These are phyloP conservation scores for Mimas tiliae DNA, from an alignment of 2,888 invertebrate genomes.

Conservation along the genomic window DNA sequence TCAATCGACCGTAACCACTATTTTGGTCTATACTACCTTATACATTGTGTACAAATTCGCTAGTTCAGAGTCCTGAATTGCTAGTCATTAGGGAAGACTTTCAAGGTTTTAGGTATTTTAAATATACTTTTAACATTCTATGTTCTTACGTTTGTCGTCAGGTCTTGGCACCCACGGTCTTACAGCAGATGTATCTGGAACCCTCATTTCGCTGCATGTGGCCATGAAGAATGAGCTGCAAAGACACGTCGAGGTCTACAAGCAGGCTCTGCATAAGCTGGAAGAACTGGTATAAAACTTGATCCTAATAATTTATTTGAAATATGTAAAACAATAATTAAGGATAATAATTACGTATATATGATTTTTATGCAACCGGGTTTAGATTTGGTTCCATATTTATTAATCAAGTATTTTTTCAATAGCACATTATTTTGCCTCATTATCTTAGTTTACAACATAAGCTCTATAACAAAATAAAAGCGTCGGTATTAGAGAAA, in stretches of 20 bases:
- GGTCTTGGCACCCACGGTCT: conserved; percentile 94
- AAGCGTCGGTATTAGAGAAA: not conserved
- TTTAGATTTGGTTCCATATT: not conserved
- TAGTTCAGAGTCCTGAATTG: too few species aligned
- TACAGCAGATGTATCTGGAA: conserved; percentile 86
- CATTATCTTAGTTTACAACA: not conserved
- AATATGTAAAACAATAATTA: too few species aligned
- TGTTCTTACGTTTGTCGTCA: conserved; percentile 44
- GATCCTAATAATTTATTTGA: not conserved
- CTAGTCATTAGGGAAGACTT: too few species aligned
- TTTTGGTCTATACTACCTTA: too few species aligned
- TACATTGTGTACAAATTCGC: too few species aligned
- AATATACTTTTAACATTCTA: not conserved
- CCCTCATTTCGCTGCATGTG: conserved; percentile 91
- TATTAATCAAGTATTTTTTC: not conserved
- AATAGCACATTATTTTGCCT: not conserved
- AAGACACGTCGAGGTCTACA: conserved; percentile 93
- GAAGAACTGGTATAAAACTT: conserved; percentile 86
- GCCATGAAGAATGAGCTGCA: conserved; percentile 94
- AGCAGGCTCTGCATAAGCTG: conserved; percentile 93
- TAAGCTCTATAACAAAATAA: not conserved
- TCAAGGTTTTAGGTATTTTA: too few species aligned
- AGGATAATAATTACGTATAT: too few species aligned
- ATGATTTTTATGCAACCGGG: too few species aligned
- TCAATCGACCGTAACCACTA: too few species aligned